These are phyloP conservation scores for Bufo bufo DNA, from an alignment of 2,113 vertebrate genomes.

Conservation along the genomic window DNA sequence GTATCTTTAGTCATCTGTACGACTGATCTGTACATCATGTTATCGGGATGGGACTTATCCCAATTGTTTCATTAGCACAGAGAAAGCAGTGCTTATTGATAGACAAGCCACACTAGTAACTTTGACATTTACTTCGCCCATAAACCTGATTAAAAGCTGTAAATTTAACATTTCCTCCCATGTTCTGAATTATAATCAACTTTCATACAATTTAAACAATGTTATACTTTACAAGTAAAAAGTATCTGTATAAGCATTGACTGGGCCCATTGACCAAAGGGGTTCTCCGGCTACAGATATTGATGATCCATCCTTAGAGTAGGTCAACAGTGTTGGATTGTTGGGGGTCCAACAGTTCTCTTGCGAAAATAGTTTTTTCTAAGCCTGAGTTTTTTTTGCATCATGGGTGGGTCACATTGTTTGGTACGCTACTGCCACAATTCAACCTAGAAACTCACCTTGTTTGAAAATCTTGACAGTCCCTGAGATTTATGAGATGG, in stretches of 20 bases:
- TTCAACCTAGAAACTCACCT: no score
- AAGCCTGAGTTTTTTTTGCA: no score
- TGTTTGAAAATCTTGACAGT: no score
- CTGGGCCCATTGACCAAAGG: no score
- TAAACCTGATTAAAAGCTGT: conserved; percentile 19
- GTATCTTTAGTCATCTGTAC: conserved; percentile 1
- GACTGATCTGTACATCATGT: conserved; percentile 29
- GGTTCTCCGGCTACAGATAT: no score
- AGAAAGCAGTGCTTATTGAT: neutral
- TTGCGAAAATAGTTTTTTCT: no score
- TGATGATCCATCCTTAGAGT: no score
- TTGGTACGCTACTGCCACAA: no score
- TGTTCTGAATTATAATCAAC: neutral
- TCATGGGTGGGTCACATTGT: no score
- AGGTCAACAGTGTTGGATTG: no score
- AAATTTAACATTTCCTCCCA: neutral
- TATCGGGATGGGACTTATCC: neutral
- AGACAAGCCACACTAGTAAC: conserved; percentile 37
- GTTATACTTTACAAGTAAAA: neutral
- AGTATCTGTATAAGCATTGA: neutral
- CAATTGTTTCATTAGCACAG: conserved; percentile 29
- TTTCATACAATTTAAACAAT: neutral
- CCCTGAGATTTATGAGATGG: no score
- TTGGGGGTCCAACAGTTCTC: no score
- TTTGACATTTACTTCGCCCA: neutral